Evolutionary conservation across 2,888 invertebrate species (phyloP).

Genomic region (Spisula solida): DNA sequence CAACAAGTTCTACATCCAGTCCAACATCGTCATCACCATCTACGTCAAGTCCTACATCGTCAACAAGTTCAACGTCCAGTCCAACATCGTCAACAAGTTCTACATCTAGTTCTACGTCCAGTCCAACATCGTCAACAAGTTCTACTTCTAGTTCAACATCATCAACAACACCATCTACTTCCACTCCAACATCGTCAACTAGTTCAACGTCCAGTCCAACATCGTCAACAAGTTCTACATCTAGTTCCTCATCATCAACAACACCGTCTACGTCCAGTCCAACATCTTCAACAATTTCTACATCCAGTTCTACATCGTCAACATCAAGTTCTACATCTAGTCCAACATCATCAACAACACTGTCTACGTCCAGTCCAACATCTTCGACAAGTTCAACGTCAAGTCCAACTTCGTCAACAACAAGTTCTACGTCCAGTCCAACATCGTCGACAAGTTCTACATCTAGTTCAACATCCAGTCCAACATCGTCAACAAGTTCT

Average conservation of each 20-base stretch:
- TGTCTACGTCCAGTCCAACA: too few species aligned
- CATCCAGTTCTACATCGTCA: not conserved
- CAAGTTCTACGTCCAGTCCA: not conserved
- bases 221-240: not conserved
- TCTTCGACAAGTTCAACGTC: not conserved
- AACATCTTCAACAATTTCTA: not conserved
- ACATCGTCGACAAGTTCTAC: conserved; percentile 4
- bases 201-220: too few species aligned
- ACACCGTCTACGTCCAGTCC: not conserved
- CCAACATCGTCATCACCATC: not conserved
- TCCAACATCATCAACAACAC: not conserved
- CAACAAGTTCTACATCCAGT: not conserved
- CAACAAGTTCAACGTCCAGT: not conserved
- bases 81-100: not conserved
- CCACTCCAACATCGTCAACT: not conserved
- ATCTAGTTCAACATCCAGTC: not conserved
- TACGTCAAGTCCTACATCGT: not conserved
- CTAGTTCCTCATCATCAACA: not conserved
- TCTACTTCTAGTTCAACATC: not conserved
- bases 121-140: conserved; percentile 7
- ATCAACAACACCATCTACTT: not conserved
- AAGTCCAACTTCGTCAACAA: too few species aligned
- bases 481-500: not conserved
- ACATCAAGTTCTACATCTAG: not conserved
- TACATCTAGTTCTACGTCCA: not conserved